These are phyloP conservation scores for Dendrolimus punctatus DNA, from an alignment of 1,140 invertebrate species.

Conservation along the genomic window DNA sequence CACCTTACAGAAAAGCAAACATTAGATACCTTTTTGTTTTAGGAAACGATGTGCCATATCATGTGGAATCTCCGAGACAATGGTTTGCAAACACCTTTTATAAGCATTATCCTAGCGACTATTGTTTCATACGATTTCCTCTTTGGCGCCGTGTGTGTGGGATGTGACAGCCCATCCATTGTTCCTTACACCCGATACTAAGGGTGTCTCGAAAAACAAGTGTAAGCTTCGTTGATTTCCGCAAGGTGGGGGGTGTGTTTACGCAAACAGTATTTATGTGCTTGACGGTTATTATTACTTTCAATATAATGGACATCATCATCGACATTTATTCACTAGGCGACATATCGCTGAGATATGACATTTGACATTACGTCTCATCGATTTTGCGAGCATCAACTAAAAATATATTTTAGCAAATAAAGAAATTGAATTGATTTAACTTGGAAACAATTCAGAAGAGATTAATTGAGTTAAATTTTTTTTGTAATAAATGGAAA, in stretches of 20 bases:
- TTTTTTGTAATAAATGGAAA: no score
- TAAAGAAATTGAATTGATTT: no score
- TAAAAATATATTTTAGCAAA: no score
- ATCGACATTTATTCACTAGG: constrained; percentile 5
- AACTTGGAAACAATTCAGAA: no score
- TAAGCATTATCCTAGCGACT: constrained; percentile 17
- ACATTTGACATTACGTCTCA: no score
- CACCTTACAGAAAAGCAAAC: no score
- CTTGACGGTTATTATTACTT: constrained; percentile 6
- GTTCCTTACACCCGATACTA: constrained; percentile 2
- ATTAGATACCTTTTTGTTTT: no score
- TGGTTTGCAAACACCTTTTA: constrained; percentile 19
- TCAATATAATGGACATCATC: constrained; percentile 1
- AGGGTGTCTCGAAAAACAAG: background rate
- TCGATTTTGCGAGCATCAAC: no score
- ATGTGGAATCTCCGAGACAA: background rate
- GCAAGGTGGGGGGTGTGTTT: no score
- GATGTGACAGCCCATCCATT: constrained; percentile 6
- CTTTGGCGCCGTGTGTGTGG: constrained; percentile 9
- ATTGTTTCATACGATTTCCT: constrained; percentile 18
- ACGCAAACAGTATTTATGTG: constrained; percentile 3
- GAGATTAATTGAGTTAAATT: no score
- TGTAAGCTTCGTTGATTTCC: background rate
- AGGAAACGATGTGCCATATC: no score
- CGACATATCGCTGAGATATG: no score